Percentiles rank a stretch among this genome's conserved stretches.
Evolutionary conservation across 2,113 vertebrate genomes (phyloP).

Genomic region (Gymnogyps californianus): DNA sequence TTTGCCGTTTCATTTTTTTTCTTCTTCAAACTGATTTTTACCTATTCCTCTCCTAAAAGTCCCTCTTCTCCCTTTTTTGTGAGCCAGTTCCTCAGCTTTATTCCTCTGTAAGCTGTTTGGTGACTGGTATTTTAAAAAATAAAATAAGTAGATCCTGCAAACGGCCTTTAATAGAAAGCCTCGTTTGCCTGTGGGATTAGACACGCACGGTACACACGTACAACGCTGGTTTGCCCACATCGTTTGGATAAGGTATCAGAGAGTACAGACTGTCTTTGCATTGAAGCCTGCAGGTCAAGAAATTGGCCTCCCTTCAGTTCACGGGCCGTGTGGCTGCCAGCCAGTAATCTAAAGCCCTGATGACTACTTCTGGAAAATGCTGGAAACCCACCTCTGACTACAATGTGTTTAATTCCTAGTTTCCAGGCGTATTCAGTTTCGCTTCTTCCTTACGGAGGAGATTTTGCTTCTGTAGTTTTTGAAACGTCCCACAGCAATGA

Average conservation of each 20-base stretch:
- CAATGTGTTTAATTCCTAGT: neutral
- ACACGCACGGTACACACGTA: neutral
- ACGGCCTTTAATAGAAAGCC: neutral
- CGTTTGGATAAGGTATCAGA: slow-evolving; percentile 43
- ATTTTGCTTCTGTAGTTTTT: neutral
- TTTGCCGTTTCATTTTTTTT: neutral
- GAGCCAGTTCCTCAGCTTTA: neutral
- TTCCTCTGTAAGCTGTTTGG: neutral
- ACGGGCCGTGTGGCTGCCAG: neutral
- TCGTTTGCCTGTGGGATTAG: neutral
- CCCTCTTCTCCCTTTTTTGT: neutral
- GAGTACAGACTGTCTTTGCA: slow-evolving; percentile 33
- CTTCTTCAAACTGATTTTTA: neutral
- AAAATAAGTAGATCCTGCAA: neutral
- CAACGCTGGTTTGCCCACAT: neutral
- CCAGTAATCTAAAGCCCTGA: slow-evolving; percentile 53
- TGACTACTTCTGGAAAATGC: slow-evolving; percentile 18
- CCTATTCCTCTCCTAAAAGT: neutral
- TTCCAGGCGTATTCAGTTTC: neutral
- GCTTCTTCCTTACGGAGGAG: neutral
- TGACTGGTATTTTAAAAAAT: neutral
- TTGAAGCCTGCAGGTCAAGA: slow-evolving; percentile 33
- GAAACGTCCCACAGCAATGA: neutral
- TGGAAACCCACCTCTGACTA: slow-evolving; percentile 10
- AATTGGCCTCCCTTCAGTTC: slow-evolving; percentile 26